A percentile compares a stretch with the other conserved stretches of the same genome.
Evolutionary conservation across 2,797 vertebrate species (phyloP).

Genomic region (Iguana delicatissima): DNA sequence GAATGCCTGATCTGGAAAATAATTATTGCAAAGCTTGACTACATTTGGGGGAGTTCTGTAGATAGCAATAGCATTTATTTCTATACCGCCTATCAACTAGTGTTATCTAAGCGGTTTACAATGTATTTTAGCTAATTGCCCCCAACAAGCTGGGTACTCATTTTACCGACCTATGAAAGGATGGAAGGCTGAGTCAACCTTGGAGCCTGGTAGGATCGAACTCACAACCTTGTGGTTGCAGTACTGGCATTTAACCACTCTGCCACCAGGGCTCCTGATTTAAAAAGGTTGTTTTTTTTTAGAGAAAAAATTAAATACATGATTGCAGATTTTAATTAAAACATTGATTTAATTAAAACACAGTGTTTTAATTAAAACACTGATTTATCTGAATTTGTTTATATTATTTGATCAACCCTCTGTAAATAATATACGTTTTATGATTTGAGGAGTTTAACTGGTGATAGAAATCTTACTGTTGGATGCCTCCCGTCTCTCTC

Average conservation of each 20-base stretch:
- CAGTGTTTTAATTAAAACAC: not conserved
- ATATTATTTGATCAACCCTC: not conserved
- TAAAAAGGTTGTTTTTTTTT: not conserved
- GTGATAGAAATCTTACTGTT: not conserved
- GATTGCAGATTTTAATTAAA: not conserved
- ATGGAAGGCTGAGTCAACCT: no score
- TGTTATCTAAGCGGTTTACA: no score
- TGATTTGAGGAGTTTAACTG: not conserved
- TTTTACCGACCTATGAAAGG: no score
- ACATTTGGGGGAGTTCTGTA: not conserved
- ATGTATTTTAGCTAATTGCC: no score
- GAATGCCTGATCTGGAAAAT: not conserved
- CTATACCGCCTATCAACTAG: no score
- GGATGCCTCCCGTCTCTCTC: not conserved
- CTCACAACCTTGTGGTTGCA: no score
- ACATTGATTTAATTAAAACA: no score
- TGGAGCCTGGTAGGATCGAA: no score
- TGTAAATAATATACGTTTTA: not conserved
- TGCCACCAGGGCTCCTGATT: no score
- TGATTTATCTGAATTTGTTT: not conserved
- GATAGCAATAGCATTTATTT: no score
- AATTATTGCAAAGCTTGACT: not conserved
- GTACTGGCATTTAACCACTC: no score
- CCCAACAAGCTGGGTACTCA: no score
- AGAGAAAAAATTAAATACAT: not conserved